Evolutionary conservation across 1,140 invertebrate species (phyloP).

Genomic region (Muscidifurax raptorellus): DNA sequence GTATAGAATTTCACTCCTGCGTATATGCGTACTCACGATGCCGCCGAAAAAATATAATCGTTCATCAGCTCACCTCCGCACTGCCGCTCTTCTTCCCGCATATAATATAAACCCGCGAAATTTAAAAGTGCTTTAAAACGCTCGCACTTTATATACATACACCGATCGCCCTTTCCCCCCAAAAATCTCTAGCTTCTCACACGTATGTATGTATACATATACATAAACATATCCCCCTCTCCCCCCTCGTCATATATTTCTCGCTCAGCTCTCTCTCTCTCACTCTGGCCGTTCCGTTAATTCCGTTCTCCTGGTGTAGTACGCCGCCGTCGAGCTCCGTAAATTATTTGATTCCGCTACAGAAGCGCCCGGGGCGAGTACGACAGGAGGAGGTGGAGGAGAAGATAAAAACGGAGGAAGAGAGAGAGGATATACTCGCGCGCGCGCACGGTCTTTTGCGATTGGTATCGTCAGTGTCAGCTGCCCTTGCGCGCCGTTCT

Average conservation of each 20-base stretch:
- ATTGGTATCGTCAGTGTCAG: conserved; percentile 54
- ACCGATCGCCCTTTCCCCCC: no score
- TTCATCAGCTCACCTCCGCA: no score
- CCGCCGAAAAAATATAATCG: background rate
- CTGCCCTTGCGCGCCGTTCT: conserved; percentile 33
- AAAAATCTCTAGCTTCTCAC: background rate
- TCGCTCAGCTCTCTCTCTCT: background rate
- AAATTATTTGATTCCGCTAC: conserved; percentile 55
- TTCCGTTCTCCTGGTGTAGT: conserved; percentile 16
- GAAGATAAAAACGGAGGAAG: conserved; percentile 40
- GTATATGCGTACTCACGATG: no score
- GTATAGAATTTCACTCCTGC: background rate
- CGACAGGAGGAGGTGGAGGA: conserved; percentile 45
- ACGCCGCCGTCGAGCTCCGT: conserved; percentile 37
- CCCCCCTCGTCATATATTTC: background rate
- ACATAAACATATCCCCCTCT: background rate
- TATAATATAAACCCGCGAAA: background rate
- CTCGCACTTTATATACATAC: no score
- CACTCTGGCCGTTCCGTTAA: conserved; percentile 37
- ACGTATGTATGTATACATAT: background rate
- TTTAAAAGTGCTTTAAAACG: background rate
- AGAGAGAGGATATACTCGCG: conserved; percentile 12
- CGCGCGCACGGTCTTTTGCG: conserved; percentile 41
- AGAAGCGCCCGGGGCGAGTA: conserved; percentile 49
- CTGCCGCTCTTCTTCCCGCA: no score